Percentiles rank a stretch among this genome's conserved stretches.
phyloP scores from a whole-genome alignment of 1,140 invertebrate species.

The Pseudomyrmex flavicornis region DNA sequence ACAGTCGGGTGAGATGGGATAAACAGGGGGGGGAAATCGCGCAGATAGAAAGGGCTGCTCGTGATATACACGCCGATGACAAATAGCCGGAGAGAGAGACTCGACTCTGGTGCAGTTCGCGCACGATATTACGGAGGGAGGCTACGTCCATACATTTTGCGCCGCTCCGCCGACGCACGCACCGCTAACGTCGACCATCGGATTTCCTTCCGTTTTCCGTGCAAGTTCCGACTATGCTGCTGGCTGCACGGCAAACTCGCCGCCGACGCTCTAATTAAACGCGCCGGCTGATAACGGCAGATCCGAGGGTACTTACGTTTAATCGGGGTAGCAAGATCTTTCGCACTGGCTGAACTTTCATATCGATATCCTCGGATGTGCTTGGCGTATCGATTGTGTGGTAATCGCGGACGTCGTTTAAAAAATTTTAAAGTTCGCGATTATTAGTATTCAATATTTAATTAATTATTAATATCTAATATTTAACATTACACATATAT shows the following conservation, averaged over 20 bases:
- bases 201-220: constrained; percentile 77
- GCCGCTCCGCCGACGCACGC: constrained; percentile 53
- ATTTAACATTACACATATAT: no score
- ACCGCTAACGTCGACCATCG: constrained; percentile 66
- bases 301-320: constrained; percentile 31
- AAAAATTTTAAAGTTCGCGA: no score
- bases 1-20: constrained; percentile 41
- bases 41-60: constrained; percentile 71
- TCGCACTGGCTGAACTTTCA: neutral
- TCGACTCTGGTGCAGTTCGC: constrained; percentile 67
- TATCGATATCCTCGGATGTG: constrained; percentile 7
- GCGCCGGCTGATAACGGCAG: constrained; percentile 6
- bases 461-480: no score
- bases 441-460: no score
- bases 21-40: constrained; percentile 6
- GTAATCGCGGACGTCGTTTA: no score
- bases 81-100: constrained; percentile 74
- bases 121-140: constrained; percentile 72
- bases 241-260: constrained; percentile 49
- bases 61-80: constrained; percentile 78
- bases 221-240: constrained; percentile 60
- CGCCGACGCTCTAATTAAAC: constrained; percentile 69
- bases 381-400: no score
- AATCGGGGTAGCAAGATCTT: constrained; percentile 25
- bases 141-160: constrained; percentile 75